Base-by-base conservation (phyloP, 2,113 vertebrate species). In the Catharus fuscescens region DNA sequence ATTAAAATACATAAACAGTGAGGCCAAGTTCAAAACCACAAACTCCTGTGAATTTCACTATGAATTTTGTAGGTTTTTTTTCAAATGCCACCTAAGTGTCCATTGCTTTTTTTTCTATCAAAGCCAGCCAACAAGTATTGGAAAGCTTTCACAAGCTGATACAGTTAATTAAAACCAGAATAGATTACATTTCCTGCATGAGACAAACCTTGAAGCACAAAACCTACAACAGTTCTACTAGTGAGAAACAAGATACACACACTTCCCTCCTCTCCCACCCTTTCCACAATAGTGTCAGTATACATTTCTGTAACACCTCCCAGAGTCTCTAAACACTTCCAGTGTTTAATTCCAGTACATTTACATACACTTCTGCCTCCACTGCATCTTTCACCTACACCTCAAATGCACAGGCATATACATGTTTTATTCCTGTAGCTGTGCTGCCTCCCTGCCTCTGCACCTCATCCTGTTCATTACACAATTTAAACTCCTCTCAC, bases 271-370 rank as follows among this genome's bases (percentile, higher is more conserved):
- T 53, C 34, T 23, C 31, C 32, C 3, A 31, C 4, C 4, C 21
- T 50, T 31, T 24, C 31, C 10, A 28, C 0, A 0, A 34, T 1
- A 66, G 16, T 18, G 74, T 65, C 28, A 57, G 5, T 48, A 9
- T 21, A 24, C 4, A 2, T 50, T 81, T 82, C 48, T 60, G 18
- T 7, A 62, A 31, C 28, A 77, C 10, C 24, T 76, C 40, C 60
- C 23, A 18, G 28, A 48, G 38, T 17, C 36, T 64, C 54, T 21
- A 52, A 17, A 21, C 5, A 8, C 10, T 52, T 52, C 32, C 16
- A 50, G 4, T 48, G 38, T 20, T 80, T 54, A 69, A 18, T 48
- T 72, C 19, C 28, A 66, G 65, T 17, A 71, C 12, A 54, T 8
- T 45, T 7, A 83, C 14, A 72, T 25, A 74, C 13, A 54, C 18